Base-by-base conservation (phyloP, 2,113 vertebrate genomes). In the Spermophilus dauricus region DNA sequence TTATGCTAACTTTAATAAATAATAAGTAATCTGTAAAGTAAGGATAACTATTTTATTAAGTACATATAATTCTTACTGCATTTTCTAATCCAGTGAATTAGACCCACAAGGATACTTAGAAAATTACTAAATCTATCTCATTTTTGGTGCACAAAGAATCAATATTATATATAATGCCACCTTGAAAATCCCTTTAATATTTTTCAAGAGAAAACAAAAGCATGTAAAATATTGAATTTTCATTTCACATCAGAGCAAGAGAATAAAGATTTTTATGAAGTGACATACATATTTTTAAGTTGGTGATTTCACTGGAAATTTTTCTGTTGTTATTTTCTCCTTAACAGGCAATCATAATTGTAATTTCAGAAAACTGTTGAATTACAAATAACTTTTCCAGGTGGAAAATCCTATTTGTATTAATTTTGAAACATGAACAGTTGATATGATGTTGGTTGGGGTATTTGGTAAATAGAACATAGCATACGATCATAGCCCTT, bases 321-420 rank as follows among this genome's bases (percentile, higher is more conserved):
- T 69, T 82, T 63, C 5, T 89, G 17, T 9, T 39, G 4, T 39
- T 39, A 56, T 65, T 95, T 91, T 88, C 37, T 94, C 30, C 20
- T 30, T 51, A 39, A 90, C 61, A 89, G 48, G 39, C 67, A 94
- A 48, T 51, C 16, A 51, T 32, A n/a, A 48, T 78, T 51, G 17
- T 72, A 75, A 63, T 87, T 94, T 84, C 42, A 96, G 34, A 89
- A 86, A 63, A 63, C 8, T n/a, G 4, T 84, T 92, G 48, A 58
- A 20, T 88, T 67, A 10, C 26, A 61, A 81, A 56, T 45, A 75
- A 12, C 67, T 56, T 81, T 81, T 61, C 24, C 18, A 9, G 63
- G 9, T 87, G 16, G 77, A 67, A 81, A 91, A 67, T 80, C 7
- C 58, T 85, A 11, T 65, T 92, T 58, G 67, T 48, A 63, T 58